These are phyloP conservation scores for Coracopsis vasa DNA, from an alignment of 2,113 vertebrate species.

Conservation along the genomic window DNA sequence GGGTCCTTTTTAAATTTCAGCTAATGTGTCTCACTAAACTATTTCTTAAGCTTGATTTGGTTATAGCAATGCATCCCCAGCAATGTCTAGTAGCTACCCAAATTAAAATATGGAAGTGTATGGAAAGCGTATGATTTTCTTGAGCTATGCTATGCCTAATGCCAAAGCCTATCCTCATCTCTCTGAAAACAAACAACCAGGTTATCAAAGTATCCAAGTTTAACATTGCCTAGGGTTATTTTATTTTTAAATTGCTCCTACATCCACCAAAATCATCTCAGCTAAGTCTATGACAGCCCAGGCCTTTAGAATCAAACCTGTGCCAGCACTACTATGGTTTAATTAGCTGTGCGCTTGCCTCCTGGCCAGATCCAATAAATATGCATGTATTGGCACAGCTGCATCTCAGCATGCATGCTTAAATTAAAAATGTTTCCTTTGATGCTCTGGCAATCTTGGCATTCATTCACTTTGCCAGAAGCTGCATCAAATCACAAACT, in stretches of 20 bases:
- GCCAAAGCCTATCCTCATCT: background rate
- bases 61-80: background rate
- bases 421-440: slow-evolving; percentile 77
- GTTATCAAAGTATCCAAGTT: background rate
- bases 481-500: slow-evolving; percentile 69
- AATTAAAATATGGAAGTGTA: background rate
- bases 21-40: background rate
- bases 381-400: slow-evolving; percentile 77
- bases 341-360: slow-evolving; percentile 74
- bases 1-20: background rate
- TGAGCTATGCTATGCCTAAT: background rate
- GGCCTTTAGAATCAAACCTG: slow-evolving; percentile 42
- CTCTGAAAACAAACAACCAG: background rate
- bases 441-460: slow-evolving; percentile 71
- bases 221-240: slow-evolving; percentile 24
- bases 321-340: slow-evolving; percentile 64
- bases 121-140: background rate
- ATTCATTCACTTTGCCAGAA: slow-evolving; percentile 70
- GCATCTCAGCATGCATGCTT: slow-evolving; percentile 76
- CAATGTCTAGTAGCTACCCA: background rate
- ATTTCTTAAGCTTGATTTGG: background rate
- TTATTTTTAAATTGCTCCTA: slow-evolving; percentile 48
- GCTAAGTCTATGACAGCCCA: background rate
- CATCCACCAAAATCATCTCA: slow-evolving; percentile 17
- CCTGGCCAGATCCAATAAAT: slow-evolving; percentile 76